Conservation (phyloP, 2,888 invertebrate species). For the Apamea monoglypha region DNA sequence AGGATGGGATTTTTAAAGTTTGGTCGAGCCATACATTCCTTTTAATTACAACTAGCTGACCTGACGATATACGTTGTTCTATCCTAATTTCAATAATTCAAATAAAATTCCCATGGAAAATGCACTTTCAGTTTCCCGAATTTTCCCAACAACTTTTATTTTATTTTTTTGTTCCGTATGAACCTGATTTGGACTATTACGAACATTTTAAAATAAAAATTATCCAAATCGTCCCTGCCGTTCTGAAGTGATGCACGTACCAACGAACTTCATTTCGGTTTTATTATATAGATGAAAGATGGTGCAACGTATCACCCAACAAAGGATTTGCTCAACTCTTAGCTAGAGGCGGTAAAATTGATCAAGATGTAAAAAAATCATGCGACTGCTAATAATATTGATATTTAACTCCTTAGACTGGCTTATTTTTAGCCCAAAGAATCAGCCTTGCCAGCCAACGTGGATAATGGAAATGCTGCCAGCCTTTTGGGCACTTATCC, state of each 20-base stretch:
- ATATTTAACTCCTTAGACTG: too few species aligned
- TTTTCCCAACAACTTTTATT: background rate
- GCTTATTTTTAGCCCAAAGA: too few species aligned
- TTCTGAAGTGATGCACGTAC: background rate
- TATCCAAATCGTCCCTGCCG: background rate
- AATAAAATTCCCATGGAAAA: too few species aligned
- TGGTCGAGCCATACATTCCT: background rate
- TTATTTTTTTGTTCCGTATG: background rate
- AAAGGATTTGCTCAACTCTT: conserved; percentile 6
- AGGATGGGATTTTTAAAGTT: background rate
- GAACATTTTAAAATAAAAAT: too few species aligned
- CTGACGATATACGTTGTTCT: background rate
- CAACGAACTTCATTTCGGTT: background rate
- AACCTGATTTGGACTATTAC: too few species aligned
- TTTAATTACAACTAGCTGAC: background rate
- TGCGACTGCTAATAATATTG: background rate
- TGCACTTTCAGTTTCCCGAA: too few species aligned
- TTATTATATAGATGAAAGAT: background rate
- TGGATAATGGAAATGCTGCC: too few species aligned
- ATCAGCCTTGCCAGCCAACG: too few species aligned
- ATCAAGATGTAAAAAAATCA: background rate
- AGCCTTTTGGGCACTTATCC: too few species aligned
- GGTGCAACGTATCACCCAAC: background rate
- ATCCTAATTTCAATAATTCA: background rate
- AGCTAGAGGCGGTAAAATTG: background rate